A percentile compares a stretch with the other conserved stretches of the same genome.
Evolutionary conservation across 2,888 invertebrate genomes (phyloP).

Genomic region (Cerastoderma edule): DNA sequence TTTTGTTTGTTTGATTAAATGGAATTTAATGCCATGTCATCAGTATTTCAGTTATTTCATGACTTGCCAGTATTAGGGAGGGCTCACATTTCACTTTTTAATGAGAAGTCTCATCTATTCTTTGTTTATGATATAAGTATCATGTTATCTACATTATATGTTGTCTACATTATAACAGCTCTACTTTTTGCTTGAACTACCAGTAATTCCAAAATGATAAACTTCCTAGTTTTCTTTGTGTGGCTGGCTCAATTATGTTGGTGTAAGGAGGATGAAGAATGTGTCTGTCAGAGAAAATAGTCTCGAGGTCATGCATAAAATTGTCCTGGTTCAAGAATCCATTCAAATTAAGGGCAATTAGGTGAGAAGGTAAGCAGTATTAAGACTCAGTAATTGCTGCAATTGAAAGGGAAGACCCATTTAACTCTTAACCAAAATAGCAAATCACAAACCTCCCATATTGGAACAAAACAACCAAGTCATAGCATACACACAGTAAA

Average conservation of each 20-base stretch:
- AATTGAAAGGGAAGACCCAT: neutral
- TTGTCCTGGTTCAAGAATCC: neutral
- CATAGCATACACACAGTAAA: no score
- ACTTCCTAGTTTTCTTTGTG: constrained; percentile 11
- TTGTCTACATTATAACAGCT: neutral
- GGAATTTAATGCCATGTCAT: no score
- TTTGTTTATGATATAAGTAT: neutral
- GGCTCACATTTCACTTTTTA: neutral
- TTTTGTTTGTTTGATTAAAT: no score
- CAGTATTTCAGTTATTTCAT: neutral
- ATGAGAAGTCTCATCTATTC: neutral
- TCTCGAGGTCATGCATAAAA: constrained; percentile 8
- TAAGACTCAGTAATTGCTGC: constrained; percentile 15
- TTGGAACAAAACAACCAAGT: no score
- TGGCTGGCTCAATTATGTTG: neutral
- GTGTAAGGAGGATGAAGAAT: constrained; percentile 12
- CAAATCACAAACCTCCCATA: neutral
- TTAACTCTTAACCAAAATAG: neutral
- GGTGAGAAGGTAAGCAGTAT: constrained; percentile 16
- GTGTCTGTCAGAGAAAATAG: constrained; percentile 5
- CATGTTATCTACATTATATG: no score
- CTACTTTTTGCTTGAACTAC: neutral
- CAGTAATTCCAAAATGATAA: neutral
- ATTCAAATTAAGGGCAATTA: constrained; percentile 17
- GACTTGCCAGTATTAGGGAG: neutral